Percentiles rank a stretch among this genome's conserved stretches.
Evolutionary conservation across 1,140 invertebrate genomes (phyloP).

Genomic region (Drosophila pseudoobscura): DNA sequence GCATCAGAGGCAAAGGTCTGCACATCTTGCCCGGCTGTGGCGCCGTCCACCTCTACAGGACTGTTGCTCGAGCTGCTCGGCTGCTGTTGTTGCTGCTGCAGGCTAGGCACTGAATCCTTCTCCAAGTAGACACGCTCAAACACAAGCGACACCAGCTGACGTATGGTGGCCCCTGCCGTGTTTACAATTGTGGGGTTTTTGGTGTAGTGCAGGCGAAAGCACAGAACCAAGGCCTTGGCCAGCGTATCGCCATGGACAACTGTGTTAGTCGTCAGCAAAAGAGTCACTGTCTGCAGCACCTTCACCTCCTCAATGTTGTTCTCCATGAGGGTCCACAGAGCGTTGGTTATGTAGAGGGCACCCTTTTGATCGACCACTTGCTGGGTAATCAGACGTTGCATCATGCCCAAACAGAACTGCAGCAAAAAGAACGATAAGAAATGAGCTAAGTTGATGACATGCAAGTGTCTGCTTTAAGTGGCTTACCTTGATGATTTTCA

Average conservation of each 20-base stretch:
- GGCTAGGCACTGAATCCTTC: conserved; percentile 67
- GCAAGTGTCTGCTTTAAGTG: conserved; percentile 18
- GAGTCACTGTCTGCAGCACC: conserved; percentile 97
- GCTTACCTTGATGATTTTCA: conserved; percentile 95
- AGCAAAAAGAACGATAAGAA: conserved; percentile 18
- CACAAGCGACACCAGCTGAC: conserved; percentile 97
- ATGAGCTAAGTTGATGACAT: background rate
- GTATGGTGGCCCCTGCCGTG: conserved; percentile 97
- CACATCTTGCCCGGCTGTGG: conserved; percentile 85
- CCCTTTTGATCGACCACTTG: conserved; percentile 94
- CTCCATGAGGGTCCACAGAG: conserved; percentile 97
- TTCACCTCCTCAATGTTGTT: conserved; percentile 96
- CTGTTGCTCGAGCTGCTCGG: conserved; percentile 18
- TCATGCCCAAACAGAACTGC: conserved; percentile 94
- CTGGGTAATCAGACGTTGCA: conserved; percentile 93
- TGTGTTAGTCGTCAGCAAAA: conserved; percentile 96
- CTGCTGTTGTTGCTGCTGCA: conserved; percentile 60
- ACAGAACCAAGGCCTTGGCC: conserved; percentile 97
- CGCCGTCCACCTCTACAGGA: conserved; percentile 13
- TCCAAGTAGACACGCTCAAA: conserved; percentile 96
- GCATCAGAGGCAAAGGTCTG: conserved; percentile 96
- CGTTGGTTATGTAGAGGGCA: conserved; percentile 95
- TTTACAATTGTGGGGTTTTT: conserved; percentile 96
- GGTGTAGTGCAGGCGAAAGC: conserved; percentile 96
- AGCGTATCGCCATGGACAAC: conserved; percentile 96